phyloP scores from a whole-genome alignment of 2,888 invertebrate genomes.

The Mallateleia sp. region DNA sequence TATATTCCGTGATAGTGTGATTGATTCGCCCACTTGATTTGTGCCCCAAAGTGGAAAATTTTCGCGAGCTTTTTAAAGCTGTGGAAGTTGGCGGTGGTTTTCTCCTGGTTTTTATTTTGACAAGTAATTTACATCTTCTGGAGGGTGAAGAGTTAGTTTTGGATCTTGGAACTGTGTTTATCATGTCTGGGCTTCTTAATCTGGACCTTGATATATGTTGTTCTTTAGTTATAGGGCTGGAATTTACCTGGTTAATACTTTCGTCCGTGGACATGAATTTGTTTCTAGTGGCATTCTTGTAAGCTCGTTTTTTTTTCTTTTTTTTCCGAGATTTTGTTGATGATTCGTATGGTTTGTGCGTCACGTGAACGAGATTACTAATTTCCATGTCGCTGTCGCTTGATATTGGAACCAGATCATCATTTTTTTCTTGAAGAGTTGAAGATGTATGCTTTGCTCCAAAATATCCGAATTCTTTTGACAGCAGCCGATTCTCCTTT shows the following conservation, averaged over 20 bases:
- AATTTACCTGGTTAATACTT: too few relatives aligned
- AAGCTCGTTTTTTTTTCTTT: conserved; percentile 83
- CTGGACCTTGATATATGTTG: conserved; percentile 6
- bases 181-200: conserved; percentile 14
- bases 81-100: conserved; percentile 31
- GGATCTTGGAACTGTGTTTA: conserved; percentile 23
- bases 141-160: conserved; percentile 76
- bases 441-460: conserved; percentile 79
- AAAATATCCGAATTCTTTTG: conserved; percentile 83
- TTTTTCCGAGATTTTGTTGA: conserved; percentile 81
- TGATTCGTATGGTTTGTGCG: conserved; percentile 73
- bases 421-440: conserved; percentile 86
- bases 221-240: too few relatives aligned
- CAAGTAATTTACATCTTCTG: conserved; percentile 77
- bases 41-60: not conserved
- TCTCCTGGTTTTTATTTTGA: conserved; percentile 74
- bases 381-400: conserved; percentile 89
- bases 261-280: not conserved
- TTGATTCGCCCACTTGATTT: not conserved
- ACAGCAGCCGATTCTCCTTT: conserved; percentile 87
- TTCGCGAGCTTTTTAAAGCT: not conserved
- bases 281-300: conserved; percentile 9
- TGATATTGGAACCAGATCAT: conserved; percentile 87
- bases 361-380: conserved; percentile 84
- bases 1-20: not conserved